Evolutionary conservation across 2,888 invertebrate genomes (phyloP).

Genomic region (Leptopilina syphax): DNA sequence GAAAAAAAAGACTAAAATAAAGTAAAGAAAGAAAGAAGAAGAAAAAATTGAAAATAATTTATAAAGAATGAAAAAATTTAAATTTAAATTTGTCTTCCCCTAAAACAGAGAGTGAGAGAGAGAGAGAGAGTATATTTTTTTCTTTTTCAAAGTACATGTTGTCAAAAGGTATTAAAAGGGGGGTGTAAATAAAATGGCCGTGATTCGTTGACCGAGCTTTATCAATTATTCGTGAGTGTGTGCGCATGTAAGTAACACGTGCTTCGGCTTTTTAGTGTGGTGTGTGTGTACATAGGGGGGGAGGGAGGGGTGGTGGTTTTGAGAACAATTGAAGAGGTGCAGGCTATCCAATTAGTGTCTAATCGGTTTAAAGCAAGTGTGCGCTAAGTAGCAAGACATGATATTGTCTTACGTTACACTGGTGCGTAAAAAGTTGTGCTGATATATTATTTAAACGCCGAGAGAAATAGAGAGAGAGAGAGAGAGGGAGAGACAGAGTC

Average conservation of each 20-base stretch:
- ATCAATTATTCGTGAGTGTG: conserved; percentile 39
- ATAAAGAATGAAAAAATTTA: neutral
- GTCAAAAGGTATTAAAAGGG: conserved; percentile 22
- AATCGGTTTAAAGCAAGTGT: conserved; percentile 34
- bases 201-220: conserved; percentile 59
- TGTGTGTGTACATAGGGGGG: neutral
- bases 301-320: neutral
- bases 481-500: neutral
- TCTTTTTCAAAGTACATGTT: no score
- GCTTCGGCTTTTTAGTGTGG: conserved; percentile 20
- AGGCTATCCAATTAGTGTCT: conserved; percentile 35
- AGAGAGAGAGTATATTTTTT: neutral
- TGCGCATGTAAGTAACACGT: conserved; percentile 37
- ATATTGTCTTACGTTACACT: conserved; percentile 58
- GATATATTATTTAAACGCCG: conserved; percentile 46
- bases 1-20: no score
- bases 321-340: conserved; percentile 35
- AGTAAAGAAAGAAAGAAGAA: no score
- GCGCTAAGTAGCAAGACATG: conserved; percentile 39
- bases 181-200: conserved; percentile 67
- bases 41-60: no score
- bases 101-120: neutral
- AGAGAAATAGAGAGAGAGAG: neutral
- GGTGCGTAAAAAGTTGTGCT: conserved; percentile 64
- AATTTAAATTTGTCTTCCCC: neutral